phyloP scores from a whole-genome alignment of 2,797 vertebrate genomes.

The Phalloptychus januarius region DNA sequence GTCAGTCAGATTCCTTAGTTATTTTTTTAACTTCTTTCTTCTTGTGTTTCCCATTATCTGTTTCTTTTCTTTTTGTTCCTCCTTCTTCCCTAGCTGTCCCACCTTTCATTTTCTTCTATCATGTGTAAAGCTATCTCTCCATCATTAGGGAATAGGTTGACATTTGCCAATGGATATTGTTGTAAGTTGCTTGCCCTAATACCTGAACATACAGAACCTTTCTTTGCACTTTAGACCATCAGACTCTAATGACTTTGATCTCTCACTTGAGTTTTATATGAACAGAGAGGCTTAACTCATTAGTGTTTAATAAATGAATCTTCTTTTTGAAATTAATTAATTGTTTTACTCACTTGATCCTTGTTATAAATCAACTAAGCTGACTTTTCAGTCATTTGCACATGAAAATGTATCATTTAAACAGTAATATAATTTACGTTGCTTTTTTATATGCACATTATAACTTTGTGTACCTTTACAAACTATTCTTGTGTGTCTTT shows the following conservation, averaged over 20 bases:
- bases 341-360: background rate
- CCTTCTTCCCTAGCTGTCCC: constrained; percentile 24
- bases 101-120: constrained; percentile 47
- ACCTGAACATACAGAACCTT: constrained; percentile 56
- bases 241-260: constrained; percentile 54
- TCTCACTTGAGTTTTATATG: constrained; percentile 21
- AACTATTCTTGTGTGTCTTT: background rate
- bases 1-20: constrained; percentile 42
- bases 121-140: constrained; percentile 51
- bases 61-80: constrained; percentile 20
- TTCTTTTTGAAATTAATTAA: background rate
- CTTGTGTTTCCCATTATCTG: background rate
- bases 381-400: background rate
- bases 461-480: constrained; percentile 1
- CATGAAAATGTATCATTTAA: background rate
- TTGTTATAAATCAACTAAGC: background rate
- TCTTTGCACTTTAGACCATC: constrained; percentile 49
- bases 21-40: background rate
- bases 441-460: background rate
- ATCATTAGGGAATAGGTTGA: constrained; percentile 61
- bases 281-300: constrained; percentile 24
- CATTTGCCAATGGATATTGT: constrained; percentile 75
- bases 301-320: background rate
- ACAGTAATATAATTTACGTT: background rate
- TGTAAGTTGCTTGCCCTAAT: constrained; percentile 65